Evolutionary conservation across 1,140 invertebrate genomes (phyloP).

Genomic region (Pectinophora gossypiella): DNA sequence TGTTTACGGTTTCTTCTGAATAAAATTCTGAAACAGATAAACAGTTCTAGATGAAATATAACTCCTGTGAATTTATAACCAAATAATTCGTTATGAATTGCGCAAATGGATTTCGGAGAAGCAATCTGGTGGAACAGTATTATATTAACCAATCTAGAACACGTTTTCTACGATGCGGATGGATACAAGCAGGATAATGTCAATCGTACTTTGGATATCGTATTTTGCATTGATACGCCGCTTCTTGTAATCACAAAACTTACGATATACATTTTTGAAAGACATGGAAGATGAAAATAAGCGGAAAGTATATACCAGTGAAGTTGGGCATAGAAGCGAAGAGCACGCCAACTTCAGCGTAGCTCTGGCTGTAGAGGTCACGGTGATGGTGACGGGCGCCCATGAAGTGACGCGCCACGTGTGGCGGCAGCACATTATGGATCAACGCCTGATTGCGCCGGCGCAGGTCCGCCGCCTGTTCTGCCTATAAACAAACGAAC

Average conservation of each 20-base stretch:
- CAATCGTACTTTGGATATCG: no score
- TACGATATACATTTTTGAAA: no score
- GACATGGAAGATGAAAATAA: not conserved
- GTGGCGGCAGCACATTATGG: slow-evolving; percentile 90
- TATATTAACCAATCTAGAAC: no score
- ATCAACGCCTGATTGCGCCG: slow-evolving; percentile 92
- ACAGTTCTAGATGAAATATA: no score
- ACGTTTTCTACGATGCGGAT: no score
- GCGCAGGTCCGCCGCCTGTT: slow-evolving; percentile 90
- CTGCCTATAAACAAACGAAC: slow-evolving; percentile 54
- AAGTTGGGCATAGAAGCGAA: slow-evolving; percentile 98
- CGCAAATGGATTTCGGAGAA: no score
- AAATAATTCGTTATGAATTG: no score
- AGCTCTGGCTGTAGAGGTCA: slow-evolving; percentile 95
- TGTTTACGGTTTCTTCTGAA: slow-evolving; percentile 96
- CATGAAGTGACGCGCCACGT: slow-evolving; percentile 94
- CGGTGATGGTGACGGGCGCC: slow-evolving; percentile 88
- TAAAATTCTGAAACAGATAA: slow-evolving; percentile 87
- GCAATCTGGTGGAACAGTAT: no score
- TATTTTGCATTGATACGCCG: no score
- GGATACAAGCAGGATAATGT: no score
- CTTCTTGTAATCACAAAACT: no score
- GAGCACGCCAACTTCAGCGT: slow-evolving; percentile 92
- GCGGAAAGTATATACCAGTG: slow-evolving; percentile 76
- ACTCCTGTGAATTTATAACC: no score